Conservation (phyloP, 1,140 invertebrate genomes). For the Idris sp. region DNA sequence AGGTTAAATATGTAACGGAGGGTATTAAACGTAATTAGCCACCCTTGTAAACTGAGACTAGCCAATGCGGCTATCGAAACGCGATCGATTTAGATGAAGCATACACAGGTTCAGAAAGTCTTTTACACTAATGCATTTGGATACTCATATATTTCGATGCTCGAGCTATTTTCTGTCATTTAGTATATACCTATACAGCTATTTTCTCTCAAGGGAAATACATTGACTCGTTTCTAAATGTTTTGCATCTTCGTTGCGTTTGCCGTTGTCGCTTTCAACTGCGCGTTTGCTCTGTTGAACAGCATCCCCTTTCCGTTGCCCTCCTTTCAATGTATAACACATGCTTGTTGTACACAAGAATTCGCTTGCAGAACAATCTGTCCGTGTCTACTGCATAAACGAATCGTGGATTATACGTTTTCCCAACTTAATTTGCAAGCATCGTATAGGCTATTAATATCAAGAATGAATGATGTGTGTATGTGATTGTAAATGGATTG, state of each 20-base stretch:
- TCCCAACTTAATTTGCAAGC: no score
- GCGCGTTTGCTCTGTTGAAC: constrained; percentile 1
- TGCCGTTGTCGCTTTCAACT: constrained; percentile 7
- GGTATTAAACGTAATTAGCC: constrained; percentile 77
- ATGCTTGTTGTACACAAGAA: constrained; percentile 18
- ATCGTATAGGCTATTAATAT: no score
- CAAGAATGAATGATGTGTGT: no score
- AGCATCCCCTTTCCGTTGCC: constrained; percentile 11
- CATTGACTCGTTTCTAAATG: constrained; percentile 70
- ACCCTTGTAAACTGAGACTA: constrained; percentile 68
- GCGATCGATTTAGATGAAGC: constrained; percentile 67
- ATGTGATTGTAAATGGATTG: no score
- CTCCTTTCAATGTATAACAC: constrained; percentile 21
- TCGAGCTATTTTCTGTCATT: background rate
- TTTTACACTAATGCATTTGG: constrained; percentile 69
- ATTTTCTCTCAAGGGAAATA: constrained; percentile 69
- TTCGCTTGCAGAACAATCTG: constrained; percentile 22
- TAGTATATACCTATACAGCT: constrained; percentile 17
- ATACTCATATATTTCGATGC: constrained; percentile 52
- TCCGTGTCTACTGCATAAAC: no score
- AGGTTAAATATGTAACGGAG: constrained; percentile 74
- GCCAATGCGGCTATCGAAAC: constrained; percentile 70
- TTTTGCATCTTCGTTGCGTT: constrained; percentile 60
- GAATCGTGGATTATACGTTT: no score
- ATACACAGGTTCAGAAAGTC: constrained; percentile 52